A percentile compares a stretch with the other conserved stretches of the same genome.
Evolutionary conservation across 1,140 invertebrate genomes (phyloP).

Genomic region (Drosophila kepulauana): DNA sequence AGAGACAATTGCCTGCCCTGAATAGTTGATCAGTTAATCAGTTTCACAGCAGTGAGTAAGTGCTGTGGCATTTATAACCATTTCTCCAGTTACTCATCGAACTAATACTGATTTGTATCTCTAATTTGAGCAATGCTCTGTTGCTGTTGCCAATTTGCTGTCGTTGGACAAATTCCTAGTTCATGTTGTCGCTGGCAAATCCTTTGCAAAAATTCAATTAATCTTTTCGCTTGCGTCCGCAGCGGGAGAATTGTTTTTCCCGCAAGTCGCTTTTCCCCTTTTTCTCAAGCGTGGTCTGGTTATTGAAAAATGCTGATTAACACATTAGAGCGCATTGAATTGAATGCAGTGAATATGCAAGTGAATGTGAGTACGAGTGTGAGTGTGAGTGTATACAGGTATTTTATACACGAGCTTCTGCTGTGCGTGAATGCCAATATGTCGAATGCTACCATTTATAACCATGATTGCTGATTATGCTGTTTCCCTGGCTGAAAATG

Average conservation of each 20-base stretch:
- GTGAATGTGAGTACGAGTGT: conserved; percentile 29
- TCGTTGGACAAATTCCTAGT: conserved; percentile 52
- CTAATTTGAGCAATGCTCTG: conserved; percentile 24
- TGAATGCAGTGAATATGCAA: conserved; percentile 56
- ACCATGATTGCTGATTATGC: conserved; percentile 84
- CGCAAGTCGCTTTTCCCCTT: conserved; percentile 2
- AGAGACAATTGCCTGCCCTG: not conserved
- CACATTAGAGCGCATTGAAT: conserved; percentile 74
- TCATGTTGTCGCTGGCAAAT: conserved; percentile 61
- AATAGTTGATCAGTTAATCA: not conserved
- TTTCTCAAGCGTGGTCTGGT: conserved; percentile 53
- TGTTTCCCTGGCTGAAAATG: conserved; percentile 81
- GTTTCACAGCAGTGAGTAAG: conserved; percentile 5
- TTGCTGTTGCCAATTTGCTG: conserved; percentile 35
- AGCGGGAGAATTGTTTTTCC: conserved; percentile 13
- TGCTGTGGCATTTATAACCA: not conserved
- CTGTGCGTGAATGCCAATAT: conserved; percentile 78
- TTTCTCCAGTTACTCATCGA: conserved; percentile 45
- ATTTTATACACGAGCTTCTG: conserved; percentile 45
- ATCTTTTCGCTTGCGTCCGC: conserved; percentile 47
- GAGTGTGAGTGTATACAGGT: conserved; percentile 30
- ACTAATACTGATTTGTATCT: conserved; percentile 41
- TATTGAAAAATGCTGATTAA: conserved; percentile 83
- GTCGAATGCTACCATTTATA: conserved; percentile 84
- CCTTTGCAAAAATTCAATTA: conserved; percentile 57